Evolutionary conservation across 2,888 invertebrate species (phyloP), one percentile per base, ranked within the genome.

Genomic region (Ectemnius lituratus): DNA sequence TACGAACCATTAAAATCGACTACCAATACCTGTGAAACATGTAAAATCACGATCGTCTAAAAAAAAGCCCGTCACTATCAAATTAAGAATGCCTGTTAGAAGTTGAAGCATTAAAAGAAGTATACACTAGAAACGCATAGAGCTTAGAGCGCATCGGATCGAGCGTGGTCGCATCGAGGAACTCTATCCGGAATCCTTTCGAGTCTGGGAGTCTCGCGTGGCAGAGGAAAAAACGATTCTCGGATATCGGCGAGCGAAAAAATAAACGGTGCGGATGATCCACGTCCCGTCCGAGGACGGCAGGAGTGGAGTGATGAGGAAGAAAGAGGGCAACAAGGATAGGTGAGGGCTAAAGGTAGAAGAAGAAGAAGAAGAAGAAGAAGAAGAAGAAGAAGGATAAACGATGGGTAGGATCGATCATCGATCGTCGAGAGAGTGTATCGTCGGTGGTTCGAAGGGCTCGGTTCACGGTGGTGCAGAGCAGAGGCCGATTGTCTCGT

Each of bases 401-500:
- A 20, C 62, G 66, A 58, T 59, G 56, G 57, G 11, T 27, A 37
- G 37, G 62, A 67, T 67, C 65, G 72, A 78, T 78, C 76, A 49
- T 58, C 59, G 70, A 79, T 68, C 75, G 66, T 67, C 46, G 68
- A 66, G 71, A 47, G 62, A 45, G 23, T 59, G 16, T 52, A 52
- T 52, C 52, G 59, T 68, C 45, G 47, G 69, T 67, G 47, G 49
- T 37, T 58, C 63, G 0, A 3, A 65, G 49, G 63, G 62, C 45
- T 14, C 52, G n/a, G 8, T 52, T 14, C 8, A 37, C 52, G 52
- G 8, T n/a, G 8, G n/a, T 58, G 23, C 23, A 23, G 23, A 2
- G 23, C 23, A 23, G 23, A 2, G 23, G 23, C 82, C 73, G 68
- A 80, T 82, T 75, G 78, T 75, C 78, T 71, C 67, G 77, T 75